Percentiles rank a stretch among this genome's conserved stretches.
phyloP scores from a whole-genome alignment of 1,140 invertebrate species.

The Heliothis subflexa region DNA sequence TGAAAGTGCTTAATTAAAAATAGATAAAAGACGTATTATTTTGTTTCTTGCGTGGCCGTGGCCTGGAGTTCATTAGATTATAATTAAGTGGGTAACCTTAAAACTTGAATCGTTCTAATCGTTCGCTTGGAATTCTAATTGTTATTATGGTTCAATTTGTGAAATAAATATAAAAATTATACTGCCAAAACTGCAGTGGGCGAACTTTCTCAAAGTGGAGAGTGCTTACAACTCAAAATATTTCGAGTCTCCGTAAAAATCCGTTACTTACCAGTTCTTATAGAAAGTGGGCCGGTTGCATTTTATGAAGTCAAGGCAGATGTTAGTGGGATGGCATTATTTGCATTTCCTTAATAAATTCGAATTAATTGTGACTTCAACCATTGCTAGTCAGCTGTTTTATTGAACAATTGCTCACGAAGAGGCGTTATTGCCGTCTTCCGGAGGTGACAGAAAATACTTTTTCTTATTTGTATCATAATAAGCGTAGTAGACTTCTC shows the following conservation, averaged over 20 bases:
- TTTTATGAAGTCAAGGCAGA: conserved; percentile 23
- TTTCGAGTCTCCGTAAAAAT: conserved; percentile 1
- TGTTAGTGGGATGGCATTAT: conserved; percentile 14
- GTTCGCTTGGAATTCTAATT: no score
- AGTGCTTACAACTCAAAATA: not conserved
- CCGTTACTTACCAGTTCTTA: not conserved
- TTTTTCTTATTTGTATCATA: conserved; percentile 30
- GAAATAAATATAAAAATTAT: no score
- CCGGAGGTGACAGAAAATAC: conserved; percentile 23
- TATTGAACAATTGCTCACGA: conserved; percentile 31
- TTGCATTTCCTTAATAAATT: conserved; percentile 36
- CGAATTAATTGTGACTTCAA: conserved; percentile 27
- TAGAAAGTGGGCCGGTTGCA: conserved; percentile 14
- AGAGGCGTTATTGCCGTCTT: conserved; percentile 31
- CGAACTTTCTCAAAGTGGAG: conserved; percentile 29
- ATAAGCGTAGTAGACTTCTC: not conserved
- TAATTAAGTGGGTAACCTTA: no score
- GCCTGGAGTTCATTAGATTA: no score
- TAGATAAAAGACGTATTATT: not conserved
- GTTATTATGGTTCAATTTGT: no score
- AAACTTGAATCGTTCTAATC: no score
- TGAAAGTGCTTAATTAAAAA: not conserved
- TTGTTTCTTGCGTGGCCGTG: not conserved
- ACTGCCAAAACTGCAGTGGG: not conserved
- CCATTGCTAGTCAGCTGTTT: conserved; percentile 14